Evolutionary conservation across 2,888 invertebrate genomes (phyloP).

Genomic region (Cryptophagus acutangulus): DNA sequence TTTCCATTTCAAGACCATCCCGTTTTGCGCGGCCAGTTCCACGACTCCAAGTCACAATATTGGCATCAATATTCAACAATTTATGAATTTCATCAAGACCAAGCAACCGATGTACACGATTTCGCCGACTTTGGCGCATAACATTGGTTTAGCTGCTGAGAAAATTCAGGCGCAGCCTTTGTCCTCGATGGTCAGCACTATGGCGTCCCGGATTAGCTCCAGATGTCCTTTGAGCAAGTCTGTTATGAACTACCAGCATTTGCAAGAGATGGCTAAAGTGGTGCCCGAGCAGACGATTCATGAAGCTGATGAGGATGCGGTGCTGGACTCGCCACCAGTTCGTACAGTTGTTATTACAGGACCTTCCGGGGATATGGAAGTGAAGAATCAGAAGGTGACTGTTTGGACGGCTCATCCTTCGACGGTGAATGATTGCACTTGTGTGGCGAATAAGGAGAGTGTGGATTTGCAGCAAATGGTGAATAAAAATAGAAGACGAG

Average conservation of each 20-base stretch:
- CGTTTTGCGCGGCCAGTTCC: conserved; percentile 59
- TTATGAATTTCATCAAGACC: conserved; percentile 42
- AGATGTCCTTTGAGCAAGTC: conserved; percentile 39
- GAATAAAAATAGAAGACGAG: conserved; percentile 31
- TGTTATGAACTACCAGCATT: conserved; percentile 41
- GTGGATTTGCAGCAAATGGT: conserved; percentile 40
- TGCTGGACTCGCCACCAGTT: conserved; percentile 26
- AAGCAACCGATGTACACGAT: conserved; percentile 40
- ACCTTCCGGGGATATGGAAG: conserved; percentile 37
- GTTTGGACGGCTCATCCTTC: conserved; percentile 28
- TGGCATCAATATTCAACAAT: conserved; percentile 62
- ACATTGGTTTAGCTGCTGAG: conserved; percentile 46
- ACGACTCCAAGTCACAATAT: conserved; percentile 60
- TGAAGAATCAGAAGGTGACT: conserved; percentile 28
- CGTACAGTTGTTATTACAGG: conserved; percentile 32
- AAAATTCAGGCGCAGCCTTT: conserved; percentile 38
- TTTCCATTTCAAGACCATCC: conserved; percentile 50
- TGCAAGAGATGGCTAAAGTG: conserved; percentile 44
- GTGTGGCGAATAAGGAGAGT: conserved; percentile 34
- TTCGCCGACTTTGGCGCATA: conserved; percentile 47
- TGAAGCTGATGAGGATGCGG: conserved; percentile 28
- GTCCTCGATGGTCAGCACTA: conserved; percentile 39
- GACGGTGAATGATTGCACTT: conserved; percentile 38
- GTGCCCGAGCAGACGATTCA: conserved; percentile 41
- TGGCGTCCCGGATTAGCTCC: conserved; percentile 39